These are phyloP conservation scores for Anser cygnoides DNA, from an alignment of 2,113 vertebrate species.

Conservation along the genomic window DNA sequence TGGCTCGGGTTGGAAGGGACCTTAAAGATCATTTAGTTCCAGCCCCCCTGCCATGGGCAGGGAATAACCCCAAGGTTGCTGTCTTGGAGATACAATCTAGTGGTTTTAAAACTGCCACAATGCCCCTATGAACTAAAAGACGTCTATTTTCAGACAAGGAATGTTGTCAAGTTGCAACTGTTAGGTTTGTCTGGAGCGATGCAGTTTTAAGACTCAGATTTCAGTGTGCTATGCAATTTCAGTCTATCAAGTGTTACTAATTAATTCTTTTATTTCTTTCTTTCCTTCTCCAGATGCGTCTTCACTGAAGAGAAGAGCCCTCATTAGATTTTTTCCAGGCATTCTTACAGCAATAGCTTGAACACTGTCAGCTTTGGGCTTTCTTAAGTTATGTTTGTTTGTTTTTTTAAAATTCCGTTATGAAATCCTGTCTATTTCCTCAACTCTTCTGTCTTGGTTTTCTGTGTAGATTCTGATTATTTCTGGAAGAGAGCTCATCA, in stretches of 20 bases:
- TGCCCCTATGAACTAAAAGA: accelerated
- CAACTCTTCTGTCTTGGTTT: background rate
- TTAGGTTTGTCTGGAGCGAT: accelerated
- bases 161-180: accelerated
- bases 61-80: too few species aligned
- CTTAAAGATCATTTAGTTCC: too few species aligned
- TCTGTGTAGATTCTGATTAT: background rate
- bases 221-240: background rate
- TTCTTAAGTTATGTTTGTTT: background rate
- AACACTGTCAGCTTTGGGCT: constrained; percentile 15
- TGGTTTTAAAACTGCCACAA: background rate
- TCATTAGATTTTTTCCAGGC: background rate
- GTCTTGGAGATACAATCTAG: background rate
- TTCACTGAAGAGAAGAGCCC: constrained; percentile 6
- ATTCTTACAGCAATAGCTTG: constrained; percentile 28
- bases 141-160: background rate
- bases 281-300: constrained; percentile 5
- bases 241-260: background rate
- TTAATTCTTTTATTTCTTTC: constrained; percentile 3
- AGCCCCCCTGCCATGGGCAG: too few species aligned
- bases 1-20: too few species aligned
- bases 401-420: background rate
- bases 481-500: background rate
- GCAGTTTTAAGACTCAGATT: background rate
- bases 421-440: background rate